Evolutionary conservation across 1,140 invertebrate genomes (phyloP), one percentile per base, ranked within the genome.

Genomic region (Pachyrhynchus sulphureomaculatus): DNA sequence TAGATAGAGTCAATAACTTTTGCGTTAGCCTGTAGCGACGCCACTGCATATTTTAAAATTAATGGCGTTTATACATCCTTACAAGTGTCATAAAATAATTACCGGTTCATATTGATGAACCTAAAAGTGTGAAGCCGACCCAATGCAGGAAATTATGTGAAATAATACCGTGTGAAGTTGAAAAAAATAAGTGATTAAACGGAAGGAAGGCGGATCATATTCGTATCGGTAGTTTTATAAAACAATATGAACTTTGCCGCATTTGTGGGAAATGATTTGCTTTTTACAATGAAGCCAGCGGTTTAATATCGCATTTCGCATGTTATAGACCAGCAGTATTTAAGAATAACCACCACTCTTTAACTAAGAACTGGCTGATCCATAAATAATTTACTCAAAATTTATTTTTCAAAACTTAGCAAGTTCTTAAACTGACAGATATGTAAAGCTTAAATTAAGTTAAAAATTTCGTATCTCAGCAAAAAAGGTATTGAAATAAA

Each of bases 91-190:
- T 62, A 54, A 62, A 58, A 58, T 44, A 58, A 58, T 58, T 58
- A 58, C 55, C 55, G 55, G 55, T 48, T 58, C 44, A 58, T 58
- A 58, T 58, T 48, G 20, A 51, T 51, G 34, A 32, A 20, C 18
- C n/a, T 20, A 21, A 56, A 21, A 56, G 39, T 45, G 29, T 21
- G 57, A 65, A 65, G 62, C 62, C 62, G 39, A 15, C 29, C n/a
- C 39, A 54, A 55, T 54, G 37, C 56, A 60, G 56, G 57, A 60
- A 55, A 61, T 60, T 65, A 65, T 61, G 52, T 55, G 62, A 65
- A 41, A 64, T 45, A 49, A 64, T 64, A 65, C 41, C 62, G 56
- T 65, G 56, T 55, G 56, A 65, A 61, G 42, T n/a, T 18, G 49
- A 48, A 58, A 37, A 48, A 58, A 58, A 58, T 58, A 32, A 56